Evolutionary conservation across 1,140 invertebrate genomes (phyloP).

Genomic region (Cephus cinctus): DNA sequence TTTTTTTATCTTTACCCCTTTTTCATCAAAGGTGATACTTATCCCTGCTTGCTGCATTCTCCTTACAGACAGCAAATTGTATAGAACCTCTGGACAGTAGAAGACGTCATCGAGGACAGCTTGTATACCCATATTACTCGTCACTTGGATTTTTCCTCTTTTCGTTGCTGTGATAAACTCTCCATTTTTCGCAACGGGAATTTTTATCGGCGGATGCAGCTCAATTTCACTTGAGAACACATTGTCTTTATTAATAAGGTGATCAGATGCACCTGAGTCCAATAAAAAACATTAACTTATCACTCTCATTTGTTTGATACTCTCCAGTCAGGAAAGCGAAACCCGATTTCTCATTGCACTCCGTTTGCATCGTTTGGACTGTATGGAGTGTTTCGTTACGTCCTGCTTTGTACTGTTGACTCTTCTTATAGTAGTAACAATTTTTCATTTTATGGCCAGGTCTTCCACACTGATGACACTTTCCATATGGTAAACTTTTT

Average conservation of each 20-base stretch:
- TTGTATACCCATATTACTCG: constrained; percentile 16
- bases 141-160: constrained; percentile 24
- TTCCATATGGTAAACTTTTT: background rate
- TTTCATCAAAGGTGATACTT: constrained; percentile 24
- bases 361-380: background rate
- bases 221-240: constrained; percentile 21
- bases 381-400: background rate
- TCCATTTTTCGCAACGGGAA: constrained; percentile 23
- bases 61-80: constrained; percentile 31
- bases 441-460: constrained; percentile 29
- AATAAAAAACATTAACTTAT: too few relatives aligned
- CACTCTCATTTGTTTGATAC: too few relatives aligned
- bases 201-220: constrained; percentile 7
- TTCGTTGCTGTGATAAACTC: constrained; percentile 24
- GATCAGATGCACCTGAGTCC: constrained; percentile 38
- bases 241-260: constrained; percentile 30
- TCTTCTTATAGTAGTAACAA: constrained; percentile 27
- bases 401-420: constrained; percentile 13
- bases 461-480: constrained; percentile 34
- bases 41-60: constrained; percentile 33
- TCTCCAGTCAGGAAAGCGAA: constrained; percentile 12
- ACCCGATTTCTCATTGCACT: background rate
- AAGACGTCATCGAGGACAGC: constrained; percentile 24
- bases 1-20: constrained; percentile 28
- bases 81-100: constrained; percentile 23